Base-by-base conservation (phyloP, 2,113 vertebrate genomes). In the Phaethon lepturus region DNA sequence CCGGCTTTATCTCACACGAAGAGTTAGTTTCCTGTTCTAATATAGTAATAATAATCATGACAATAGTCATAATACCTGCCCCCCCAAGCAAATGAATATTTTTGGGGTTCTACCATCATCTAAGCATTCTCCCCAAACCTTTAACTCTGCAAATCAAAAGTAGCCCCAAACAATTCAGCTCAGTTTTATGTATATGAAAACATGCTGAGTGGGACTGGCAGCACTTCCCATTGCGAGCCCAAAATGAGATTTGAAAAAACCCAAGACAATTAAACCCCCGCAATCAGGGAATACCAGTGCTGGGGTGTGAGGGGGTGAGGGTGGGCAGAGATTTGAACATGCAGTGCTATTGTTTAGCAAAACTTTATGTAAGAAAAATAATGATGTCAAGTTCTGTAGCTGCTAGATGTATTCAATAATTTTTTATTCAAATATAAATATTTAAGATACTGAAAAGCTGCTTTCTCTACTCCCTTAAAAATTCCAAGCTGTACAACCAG, bases 401-500 rank as follows among this genome's bases (percentile, higher is more conserved):
- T 81, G 76, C 40, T 76, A 47, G 64, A 88, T 69, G 42, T 26
- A 33, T 25, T 92, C 76, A 89, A 82, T 90, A 79, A 31, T n/a
- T 92, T 81, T 68, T 88, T 90, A 79, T 91, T 67, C 63, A 95
- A 68, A 56, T 94, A 95, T 88, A 97, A 97, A 94, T 96, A 98
- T 96, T 97, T 95, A 96, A 97, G 91, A 96, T 68, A 72, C 49
- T 82, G 49, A 95, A 94, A 95, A 94, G 71, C 64, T 91, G 45
- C 83, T 97, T 86, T 89, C 56, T 80, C 76, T 50, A 45, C 77
- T 93, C 87, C 87, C 88, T 97, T 95, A 78, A 98, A 95, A 96
- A 75, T 63, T 94, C 85, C 88, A 75, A 95, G 71, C 63, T 72
- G 66, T 80, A 95, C 47, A 82, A 96, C 73, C 59, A 72, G 56